Evolutionary conservation across 1,140 invertebrate genomes (phyloP).

Genomic region (Antheraea mylitta): DNA sequence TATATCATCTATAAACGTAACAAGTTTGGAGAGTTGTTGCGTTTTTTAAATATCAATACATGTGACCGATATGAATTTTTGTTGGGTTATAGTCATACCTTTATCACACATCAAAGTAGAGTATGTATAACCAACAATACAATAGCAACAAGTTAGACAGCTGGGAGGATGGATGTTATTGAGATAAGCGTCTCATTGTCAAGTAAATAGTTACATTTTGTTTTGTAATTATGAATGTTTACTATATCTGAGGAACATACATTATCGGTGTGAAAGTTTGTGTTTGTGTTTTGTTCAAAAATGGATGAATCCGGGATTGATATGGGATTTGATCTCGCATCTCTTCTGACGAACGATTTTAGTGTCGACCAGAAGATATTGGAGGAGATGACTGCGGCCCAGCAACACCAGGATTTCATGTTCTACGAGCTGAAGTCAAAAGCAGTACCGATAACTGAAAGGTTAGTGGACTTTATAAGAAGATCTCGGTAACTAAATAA

Average conservation of each 20-base stretch:
- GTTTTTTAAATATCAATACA: not conserved
- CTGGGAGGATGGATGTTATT: slow-evolving; percentile 70
- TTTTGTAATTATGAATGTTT: slow-evolving; percentile 30
- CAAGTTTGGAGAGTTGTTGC: not conserved
- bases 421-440: slow-evolving; percentile 85
- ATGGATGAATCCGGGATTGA: slow-evolving; percentile 86
- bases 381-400: slow-evolving; percentile 77
- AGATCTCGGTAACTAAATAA: not conserved
- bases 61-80: slow-evolving; percentile 32
- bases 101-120: slow-evolving; percentile 41
- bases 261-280: slow-evolving; percentile 59
- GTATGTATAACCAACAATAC: slow-evolving; percentile 47
- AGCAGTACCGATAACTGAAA: slow-evolving; percentile 82
- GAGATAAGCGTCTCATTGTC: slow-evolving; percentile 47
- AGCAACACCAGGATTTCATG: slow-evolving; percentile 82
- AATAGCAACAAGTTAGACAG: slow-evolving; percentile 73
- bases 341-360: slow-evolving; percentile 79
- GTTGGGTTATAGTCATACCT: slow-evolving; percentile 54
- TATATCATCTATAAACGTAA: not conserved
- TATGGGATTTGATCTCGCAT: slow-evolving; percentile 85
- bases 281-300: slow-evolving; percentile 66
- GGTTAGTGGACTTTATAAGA: slow-evolving; percentile 71
- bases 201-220: slow-evolving; percentile 52
- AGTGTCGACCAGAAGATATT: slow-evolving; percentile 77
- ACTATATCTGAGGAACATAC: slow-evolving; percentile 14